Percentiles rank a stretch among this genome's conserved stretches.
phyloP scores from a whole-genome alignment of 2,888 invertebrate species.

The Phengaris arion region DNA sequence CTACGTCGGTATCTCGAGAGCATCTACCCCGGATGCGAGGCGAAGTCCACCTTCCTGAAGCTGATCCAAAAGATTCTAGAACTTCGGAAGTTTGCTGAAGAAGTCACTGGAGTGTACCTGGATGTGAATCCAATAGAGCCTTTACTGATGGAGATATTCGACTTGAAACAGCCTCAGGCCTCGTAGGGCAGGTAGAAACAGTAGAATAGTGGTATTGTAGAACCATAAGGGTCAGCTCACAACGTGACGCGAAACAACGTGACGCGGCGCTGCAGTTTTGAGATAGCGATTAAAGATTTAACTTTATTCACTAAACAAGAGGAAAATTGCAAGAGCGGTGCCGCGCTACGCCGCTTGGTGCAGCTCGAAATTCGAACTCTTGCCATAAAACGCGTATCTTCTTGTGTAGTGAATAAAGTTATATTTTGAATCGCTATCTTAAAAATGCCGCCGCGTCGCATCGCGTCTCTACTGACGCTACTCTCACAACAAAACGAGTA shows the following conservation, averaged over 20 bases:
- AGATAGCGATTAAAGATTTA: too few relatives aligned
- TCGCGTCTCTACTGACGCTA: background rate
- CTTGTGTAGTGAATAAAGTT: too few relatives aligned
- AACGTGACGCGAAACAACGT: too few relatives aligned
- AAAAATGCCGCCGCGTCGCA: too few relatives aligned
- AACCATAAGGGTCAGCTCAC: background rate
- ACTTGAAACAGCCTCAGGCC: constrained; percentile 84
- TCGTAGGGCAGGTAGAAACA: constrained; percentile 41
- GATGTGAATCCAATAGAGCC: constrained; percentile 98
- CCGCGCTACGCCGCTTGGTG: too few relatives aligned
- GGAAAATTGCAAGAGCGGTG: too few relatives aligned
- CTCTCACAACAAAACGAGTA: background rate
- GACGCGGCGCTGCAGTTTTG: too few relatives aligned
- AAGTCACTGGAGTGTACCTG: constrained; percentile 94
- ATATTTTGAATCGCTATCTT: too few relatives aligned
- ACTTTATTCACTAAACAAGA: too few relatives aligned
- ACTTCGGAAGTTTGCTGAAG: constrained; percentile 91
- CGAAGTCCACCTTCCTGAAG: constrained; percentile 91
- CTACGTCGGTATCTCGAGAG: constrained; percentile 91
- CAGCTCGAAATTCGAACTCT: too few relatives aligned
- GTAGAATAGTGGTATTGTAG: background rate
- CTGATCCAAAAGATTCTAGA: constrained; percentile 95
- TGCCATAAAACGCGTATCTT: too few relatives aligned
- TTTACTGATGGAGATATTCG: constrained; percentile 95
- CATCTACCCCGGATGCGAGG: constrained; percentile 91